phyloP scores from a whole-genome alignment of 2,113 vertebrate species.

The Bubo bubo region DNA sequence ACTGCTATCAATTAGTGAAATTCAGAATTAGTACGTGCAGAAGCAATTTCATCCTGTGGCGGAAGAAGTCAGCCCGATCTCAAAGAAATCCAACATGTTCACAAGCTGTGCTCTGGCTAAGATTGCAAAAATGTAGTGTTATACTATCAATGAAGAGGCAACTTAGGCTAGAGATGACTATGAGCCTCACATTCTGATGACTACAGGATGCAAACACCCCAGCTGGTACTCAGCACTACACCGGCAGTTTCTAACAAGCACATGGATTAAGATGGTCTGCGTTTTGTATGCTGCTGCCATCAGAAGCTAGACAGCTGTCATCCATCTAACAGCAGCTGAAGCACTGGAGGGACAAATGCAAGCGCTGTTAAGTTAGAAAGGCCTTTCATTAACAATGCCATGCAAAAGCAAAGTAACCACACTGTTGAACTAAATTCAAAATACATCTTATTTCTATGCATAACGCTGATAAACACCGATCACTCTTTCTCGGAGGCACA shows the following conservation, averaged over 20 bases:
- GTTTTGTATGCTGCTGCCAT: background rate
- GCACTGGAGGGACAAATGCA: background rate
- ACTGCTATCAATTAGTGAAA: background rate
- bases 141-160: background rate
- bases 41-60: background rate
- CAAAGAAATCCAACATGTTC: background rate
- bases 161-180: background rate
- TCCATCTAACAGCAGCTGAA: background rate
- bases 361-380: background rate
- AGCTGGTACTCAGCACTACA: background rate
- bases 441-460: background rate
- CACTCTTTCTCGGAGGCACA: background rate
- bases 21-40: background rate
- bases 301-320: background rate
- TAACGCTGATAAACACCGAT: background rate
- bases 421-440: background rate
- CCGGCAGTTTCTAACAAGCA: background rate
- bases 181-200: background rate
- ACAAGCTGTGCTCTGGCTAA: background rate
- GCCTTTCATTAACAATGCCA: background rate
- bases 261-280: background rate
- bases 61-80: background rate
- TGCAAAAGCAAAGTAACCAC: background rate
- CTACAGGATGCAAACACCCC: background rate
- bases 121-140: background rate